Evolutionary conservation across 1,140 invertebrate species (phyloP).

Genomic region (Zaprionus nigranus): DNA sequence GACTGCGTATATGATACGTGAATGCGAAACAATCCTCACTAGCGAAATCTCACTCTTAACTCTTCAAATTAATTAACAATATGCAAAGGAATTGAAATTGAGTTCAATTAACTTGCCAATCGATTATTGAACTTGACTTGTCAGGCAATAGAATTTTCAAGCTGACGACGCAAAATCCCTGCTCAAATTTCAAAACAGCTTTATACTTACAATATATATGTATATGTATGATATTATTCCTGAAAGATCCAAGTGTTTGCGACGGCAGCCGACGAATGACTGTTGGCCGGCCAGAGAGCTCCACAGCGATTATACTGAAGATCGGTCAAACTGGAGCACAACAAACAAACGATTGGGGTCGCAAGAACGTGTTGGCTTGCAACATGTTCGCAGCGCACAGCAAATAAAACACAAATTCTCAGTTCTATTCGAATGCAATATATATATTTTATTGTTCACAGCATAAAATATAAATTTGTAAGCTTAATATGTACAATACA

Average conservation of each 20-base stretch:
- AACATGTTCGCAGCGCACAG: slow-evolving; percentile 59
- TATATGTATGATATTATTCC: slow-evolving; percentile 2
- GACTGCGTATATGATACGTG: not conserved
- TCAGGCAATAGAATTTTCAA: not conserved
- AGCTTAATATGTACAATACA: not conserved
- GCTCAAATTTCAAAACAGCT: slow-evolving; percentile 14
- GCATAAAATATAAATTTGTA: not conserved
- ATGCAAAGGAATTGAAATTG: slow-evolving; percentile 56
- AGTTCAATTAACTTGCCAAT: slow-evolving; percentile 62
- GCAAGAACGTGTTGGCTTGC: slow-evolving; percentile 45
- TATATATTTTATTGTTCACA: slow-evolving; percentile 25
- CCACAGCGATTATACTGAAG: slow-evolving; percentile 37
- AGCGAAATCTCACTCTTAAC: slow-evolving; percentile 2
- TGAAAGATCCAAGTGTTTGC: slow-evolving; percentile 37
- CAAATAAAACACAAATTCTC: slow-evolving; percentile 28
- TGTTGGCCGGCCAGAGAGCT: slow-evolving; percentile 38
- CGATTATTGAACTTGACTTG: slow-evolving; percentile 60
- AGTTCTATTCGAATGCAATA: not conserved
- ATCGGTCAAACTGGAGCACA: slow-evolving; percentile 4
- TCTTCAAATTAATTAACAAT: slow-evolving; percentile 44
- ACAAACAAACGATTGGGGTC: slow-evolving; percentile 16
- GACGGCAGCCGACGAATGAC: slow-evolving; percentile 51
- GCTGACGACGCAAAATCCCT: slow-evolving; percentile 46
- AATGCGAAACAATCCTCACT: not conserved
- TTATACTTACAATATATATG: slow-evolving; percentile 49